A percentile compares a stretch with the other conserved stretches of the same genome.
Evolutionary conservation across 2,888 invertebrate species (phyloP).

Genomic region (Acholoe squamosa): DNA sequence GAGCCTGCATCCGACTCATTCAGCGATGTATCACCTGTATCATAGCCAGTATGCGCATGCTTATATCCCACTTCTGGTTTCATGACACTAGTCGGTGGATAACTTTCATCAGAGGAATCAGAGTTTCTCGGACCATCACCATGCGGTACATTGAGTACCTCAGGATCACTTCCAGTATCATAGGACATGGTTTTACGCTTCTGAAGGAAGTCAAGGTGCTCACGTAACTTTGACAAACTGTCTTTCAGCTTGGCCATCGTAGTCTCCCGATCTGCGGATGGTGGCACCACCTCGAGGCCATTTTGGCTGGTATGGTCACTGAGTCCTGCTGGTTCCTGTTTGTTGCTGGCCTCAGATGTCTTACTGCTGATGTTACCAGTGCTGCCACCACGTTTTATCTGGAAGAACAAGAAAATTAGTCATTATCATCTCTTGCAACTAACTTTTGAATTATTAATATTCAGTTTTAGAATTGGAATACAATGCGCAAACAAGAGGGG

Average conservation of each 20-base stretch:
- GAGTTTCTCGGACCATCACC: conserved; percentile 26
- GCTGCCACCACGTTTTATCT: conserved; percentile 17
- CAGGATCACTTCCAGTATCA: not conserved
- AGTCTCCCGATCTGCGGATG: conserved; percentile 34
- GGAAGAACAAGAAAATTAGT: not conserved
- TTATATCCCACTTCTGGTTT: not conserved
- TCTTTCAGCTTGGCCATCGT: conserved; percentile 61
- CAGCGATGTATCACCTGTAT: conserved; percentile 58
- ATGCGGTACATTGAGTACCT: not conserved
- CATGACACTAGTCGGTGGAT: not conserved
- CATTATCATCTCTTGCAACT: too few species aligned
- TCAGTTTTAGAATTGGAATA: too few species aligned
- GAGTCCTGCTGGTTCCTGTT: not conserved
- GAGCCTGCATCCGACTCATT: conserved; percentile 62
- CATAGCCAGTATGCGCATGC: conserved; percentile 30
- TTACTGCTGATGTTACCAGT: conserved; percentile 16
- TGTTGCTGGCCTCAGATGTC: not conserved
- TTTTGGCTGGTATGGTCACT: not conserved
- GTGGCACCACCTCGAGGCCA: conserved; percentile 24
- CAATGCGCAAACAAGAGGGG: too few species aligned
- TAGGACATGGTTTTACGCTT: conserved; percentile 51
- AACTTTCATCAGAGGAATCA: conserved; percentile 5
- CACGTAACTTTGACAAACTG: conserved; percentile 56
- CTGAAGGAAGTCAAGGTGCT: conserved; percentile 62
- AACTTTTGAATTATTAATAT: too few species aligned